A percentile compares a stretch with the other conserved stretches of the same genome.
Evolutionary conservation across 2,888 invertebrate species (phyloP).

Genomic region (Tortrix viridana): DNA sequence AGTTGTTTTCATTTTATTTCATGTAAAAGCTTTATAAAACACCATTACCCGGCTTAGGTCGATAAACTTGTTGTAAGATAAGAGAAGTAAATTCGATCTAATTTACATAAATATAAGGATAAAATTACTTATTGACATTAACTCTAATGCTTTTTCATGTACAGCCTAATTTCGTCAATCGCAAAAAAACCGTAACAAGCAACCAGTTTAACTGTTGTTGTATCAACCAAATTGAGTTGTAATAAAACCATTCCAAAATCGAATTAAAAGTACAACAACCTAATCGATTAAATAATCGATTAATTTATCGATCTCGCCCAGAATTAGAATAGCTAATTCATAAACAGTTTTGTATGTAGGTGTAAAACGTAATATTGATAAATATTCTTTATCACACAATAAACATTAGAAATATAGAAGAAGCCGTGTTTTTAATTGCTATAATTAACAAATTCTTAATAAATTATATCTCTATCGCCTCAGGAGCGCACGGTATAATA

Average conservation of each 20-base stretch:
- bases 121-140: slow-evolving; percentile 21
- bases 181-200: slow-evolving; percentile 14
- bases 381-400: slow-evolving; percentile 39
- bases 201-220: slow-evolving; percentile 21
- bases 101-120: slow-evolving; percentile 26
- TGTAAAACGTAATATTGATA: slow-evolving; percentile 39
- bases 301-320: slow-evolving; percentile 60
- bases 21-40: background rate
- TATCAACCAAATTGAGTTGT: slow-evolving; percentile 31
- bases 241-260: slow-evolving; percentile 38
- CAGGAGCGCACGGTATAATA: slow-evolving; percentile 37
- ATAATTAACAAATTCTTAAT: slow-evolving; percentile 42
- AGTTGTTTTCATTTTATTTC: background rate
- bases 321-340: slow-evolving; percentile 50
- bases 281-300: slow-evolving; percentile 58
- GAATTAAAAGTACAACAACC: slow-evolving; percentile 42
- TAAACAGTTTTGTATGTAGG: slow-evolving; percentile 34
- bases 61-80: background rate
- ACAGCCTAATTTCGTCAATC: slow-evolving; percentile 17
- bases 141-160: slow-evolving; percentile 15
- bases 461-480: slow-evolving; percentile 41
- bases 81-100: slow-evolving; percentile 7
- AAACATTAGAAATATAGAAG: slow-evolving; percentile 38
- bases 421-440: slow-evolving; percentile 41
- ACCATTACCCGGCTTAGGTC: background rate